A percentile compares a stretch with the other conserved stretches of the same genome.
Evolutionary conservation across 2,797 vertebrate species (phyloP).

Genomic region (Coranthus polyacanthus): DNA sequence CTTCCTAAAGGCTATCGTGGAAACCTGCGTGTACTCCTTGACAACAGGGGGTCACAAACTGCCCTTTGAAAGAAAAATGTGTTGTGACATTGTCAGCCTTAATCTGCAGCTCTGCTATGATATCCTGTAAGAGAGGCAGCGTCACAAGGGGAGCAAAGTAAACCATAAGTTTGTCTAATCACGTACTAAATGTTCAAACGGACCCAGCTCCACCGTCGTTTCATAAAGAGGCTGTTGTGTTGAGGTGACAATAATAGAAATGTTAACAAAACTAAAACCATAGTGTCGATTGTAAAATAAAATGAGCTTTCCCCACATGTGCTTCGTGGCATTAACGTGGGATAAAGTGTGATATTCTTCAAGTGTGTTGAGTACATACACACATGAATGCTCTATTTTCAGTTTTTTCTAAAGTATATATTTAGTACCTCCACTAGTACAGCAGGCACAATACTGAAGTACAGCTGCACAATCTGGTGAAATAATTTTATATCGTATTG

Average conservation of each 20-base stretch:
- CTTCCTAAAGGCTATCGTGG: conserved; percentile 28
- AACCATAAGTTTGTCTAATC: conserved; percentile 4
- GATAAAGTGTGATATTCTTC: no score
- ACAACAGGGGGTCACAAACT: conserved; percentile 74
- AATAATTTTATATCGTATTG: no score
- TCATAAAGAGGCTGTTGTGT: neutral
- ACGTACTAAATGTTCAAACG: neutral
- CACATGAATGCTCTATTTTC: no score
- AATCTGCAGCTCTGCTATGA: conserved; percentile 58
- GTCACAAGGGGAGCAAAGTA: neutral
- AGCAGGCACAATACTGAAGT: no score
- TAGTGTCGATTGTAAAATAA: no score
- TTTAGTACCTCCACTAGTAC: no score
- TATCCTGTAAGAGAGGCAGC: conserved; percentile 23
- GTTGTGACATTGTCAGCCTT: conserved; percentile 81
- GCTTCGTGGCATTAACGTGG: no score
- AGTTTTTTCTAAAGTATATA: no score
- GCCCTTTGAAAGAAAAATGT: conserved; percentile 76
- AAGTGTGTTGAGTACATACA: no score
- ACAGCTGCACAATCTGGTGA: no score
- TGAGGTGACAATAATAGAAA: neutral
- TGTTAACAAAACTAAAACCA: neutral
- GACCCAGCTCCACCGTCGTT: neutral
- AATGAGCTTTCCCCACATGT: no score
- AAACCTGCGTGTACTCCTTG: conserved; percentile 64